Evolutionary conservation across 2,113 vertebrate genomes (phyloP).

Genomic region (Anarrhichthys ocellatus): DNA sequence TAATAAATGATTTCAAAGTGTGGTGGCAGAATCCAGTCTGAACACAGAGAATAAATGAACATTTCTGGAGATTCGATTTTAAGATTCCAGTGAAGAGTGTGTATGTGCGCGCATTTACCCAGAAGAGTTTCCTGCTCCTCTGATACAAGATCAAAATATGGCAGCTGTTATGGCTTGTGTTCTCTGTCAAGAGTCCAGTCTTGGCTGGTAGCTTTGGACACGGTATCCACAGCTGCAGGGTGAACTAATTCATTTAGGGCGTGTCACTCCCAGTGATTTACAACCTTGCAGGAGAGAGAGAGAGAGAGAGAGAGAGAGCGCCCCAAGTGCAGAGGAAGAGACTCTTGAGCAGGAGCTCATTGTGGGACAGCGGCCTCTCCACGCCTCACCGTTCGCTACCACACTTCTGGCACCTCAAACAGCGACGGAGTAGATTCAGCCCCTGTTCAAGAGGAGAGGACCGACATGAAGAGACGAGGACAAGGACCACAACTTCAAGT

Average conservation of each 20-base stretch:
- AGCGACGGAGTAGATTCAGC: slow-evolving; percentile 65
- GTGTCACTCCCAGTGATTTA: slow-evolving; percentile 20
- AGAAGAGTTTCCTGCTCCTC: slow-evolving; percentile 67
- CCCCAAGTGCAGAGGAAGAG: slow-evolving; percentile 47
- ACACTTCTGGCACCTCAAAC: slow-evolving; percentile 84
- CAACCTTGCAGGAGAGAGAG: slow-evolving; percentile 3
- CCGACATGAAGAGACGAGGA: not conserved
- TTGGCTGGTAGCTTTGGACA: slow-evolving; percentile 50
- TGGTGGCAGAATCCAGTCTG: slow-evolving; percentile 58
- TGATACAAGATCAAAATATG: slow-evolving; percentile 61
- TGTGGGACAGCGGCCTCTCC: slow-evolving; percentile 8
- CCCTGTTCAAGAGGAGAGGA: slow-evolving; percentile 32
- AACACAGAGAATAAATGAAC: slow-evolving; percentile 40
- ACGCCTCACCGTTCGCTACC: slow-evolving; percentile 71
- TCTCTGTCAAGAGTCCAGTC: slow-evolving; percentile 52
- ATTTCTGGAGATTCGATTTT: slow-evolving; percentile 22
- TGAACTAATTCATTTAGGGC: slow-evolving; percentile 35
- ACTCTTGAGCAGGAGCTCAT: slow-evolving; percentile 17
- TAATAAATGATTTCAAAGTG: slow-evolving; percentile 30
- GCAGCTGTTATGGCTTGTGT: slow-evolving; percentile 77
- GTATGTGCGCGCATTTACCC: slow-evolving; percentile 7
- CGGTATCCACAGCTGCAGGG: slow-evolving; percentile 48
- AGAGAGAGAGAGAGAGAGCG: not conserved
- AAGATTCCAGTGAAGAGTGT: slow-evolving; percentile 8
- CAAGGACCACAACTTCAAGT: not conserved